These are phyloP conservation scores for Phenacoccus solenopsis DNA, from an alignment of 1,140 invertebrate species.

Conservation along the genomic window DNA sequence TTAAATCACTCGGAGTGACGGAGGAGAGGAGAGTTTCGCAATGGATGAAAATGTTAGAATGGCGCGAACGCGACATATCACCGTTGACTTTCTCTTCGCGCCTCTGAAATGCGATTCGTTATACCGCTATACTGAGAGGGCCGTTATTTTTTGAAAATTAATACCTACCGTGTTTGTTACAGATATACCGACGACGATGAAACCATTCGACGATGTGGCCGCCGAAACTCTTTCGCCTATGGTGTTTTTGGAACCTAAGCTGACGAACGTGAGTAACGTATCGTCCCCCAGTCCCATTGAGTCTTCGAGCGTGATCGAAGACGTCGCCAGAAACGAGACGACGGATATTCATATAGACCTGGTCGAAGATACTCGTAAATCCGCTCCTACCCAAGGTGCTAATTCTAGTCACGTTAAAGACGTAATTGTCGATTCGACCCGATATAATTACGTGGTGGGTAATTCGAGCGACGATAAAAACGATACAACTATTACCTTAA, in stretches of 20 bases:
- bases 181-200: not conserved
- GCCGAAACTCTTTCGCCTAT: not conserved
- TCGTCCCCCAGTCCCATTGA: not conserved
- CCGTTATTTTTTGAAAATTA: not conserved
- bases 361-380: not conserved
- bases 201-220: not conserved
- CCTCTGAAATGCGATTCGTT: not conserved
- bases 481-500: not conserved
- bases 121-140: not conserved
- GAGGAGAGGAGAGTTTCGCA: no score
- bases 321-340: not conserved
- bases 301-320: not conserved
- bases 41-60: no score
- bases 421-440: not conserved
- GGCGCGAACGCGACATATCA: no score
- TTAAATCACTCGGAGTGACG: no score
- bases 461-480: not conserved
- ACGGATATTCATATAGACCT: not conserved
- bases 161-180: not conserved
- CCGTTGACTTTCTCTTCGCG: not conserved
- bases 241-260: not conserved
- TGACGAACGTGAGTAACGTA: not conserved
- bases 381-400: not conserved
- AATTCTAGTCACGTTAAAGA: not conserved
- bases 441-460: not conserved